phyloP scores from a whole-genome alignment of 2,113 vertebrate genomes.

The Cololabis saira region DNA sequence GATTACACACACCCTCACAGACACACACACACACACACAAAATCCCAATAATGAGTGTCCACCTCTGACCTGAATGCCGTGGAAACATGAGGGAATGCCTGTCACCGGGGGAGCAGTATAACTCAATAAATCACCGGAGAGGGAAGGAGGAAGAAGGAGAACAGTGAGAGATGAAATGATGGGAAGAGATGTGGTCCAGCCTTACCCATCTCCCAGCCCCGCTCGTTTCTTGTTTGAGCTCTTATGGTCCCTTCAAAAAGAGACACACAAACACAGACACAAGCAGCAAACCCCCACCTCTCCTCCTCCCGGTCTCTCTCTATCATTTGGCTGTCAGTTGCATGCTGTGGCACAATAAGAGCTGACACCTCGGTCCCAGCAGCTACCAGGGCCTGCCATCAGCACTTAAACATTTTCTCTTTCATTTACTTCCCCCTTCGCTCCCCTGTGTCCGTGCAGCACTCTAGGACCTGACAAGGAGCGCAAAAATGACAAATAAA shows the following conservation, averaged over 20 bases:
- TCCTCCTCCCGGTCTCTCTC: constrained; percentile 37
- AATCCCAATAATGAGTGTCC: constrained; percentile 73
- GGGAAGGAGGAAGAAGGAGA: constrained; percentile 8
- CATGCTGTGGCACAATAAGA: constrained; percentile 65
- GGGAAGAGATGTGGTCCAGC: constrained; percentile 35
- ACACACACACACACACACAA: constrained; percentile 5
- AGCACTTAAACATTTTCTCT: constrained; percentile 71
- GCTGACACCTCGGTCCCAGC: constrained; percentile 72
- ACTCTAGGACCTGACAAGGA: constrained; percentile 63
- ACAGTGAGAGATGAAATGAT: neutral
- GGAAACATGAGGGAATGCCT: constrained; percentile 74
- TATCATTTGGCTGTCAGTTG: constrained; percentile 73
- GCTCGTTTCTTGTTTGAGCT: constrained; percentile 25
- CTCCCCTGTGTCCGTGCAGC: constrained; percentile 37
- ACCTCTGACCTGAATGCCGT: constrained; percentile 75
- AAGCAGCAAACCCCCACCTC: neutral
- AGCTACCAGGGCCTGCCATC: constrained; percentile 69
- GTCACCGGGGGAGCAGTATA: constrained; percentile 68
- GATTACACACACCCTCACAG: constrained; percentile 65
- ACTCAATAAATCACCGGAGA: constrained; percentile 62
- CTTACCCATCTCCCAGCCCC: constrained; percentile 21
- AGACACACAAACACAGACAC: constrained; percentile 33
- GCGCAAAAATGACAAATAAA: constrained; percentile 64
- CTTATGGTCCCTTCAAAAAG: constrained; percentile 44
- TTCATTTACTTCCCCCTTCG: constrained; percentile 23